These are phyloP conservation scores for Anneissia japonica DNA, from an alignment of 35 echinoderm and acorn worm species.

Conservation along the genomic window DNA sequence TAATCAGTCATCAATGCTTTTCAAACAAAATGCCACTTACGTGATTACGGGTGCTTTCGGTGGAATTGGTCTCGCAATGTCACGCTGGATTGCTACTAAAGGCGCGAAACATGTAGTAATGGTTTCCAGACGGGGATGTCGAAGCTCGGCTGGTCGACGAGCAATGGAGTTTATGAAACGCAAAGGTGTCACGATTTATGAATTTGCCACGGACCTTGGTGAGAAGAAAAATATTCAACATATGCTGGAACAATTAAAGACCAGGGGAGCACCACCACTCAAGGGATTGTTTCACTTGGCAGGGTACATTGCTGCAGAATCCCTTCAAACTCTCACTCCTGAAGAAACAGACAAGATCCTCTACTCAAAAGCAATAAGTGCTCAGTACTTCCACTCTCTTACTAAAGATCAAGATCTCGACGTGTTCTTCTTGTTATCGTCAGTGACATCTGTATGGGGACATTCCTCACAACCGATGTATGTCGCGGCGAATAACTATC, in stretches of 20 bases:
- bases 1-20: no score
- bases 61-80: conserved; percentile 59
- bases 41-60: conserved; percentile 51
- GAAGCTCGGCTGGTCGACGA: conserved; percentile 4
- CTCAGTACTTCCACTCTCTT: conserved; percentile 30
- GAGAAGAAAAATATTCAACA: no score
- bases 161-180: conserved; percentile 36
- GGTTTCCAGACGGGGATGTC: conserved; percentile 9
- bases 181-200: conserved; percentile 31
- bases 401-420: conserved; percentile 50
- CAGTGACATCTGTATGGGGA: conserved; percentile 38
- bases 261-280: conserved; percentile 1
- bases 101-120: conserved; percentile 66
- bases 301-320: conserved; percentile 18
- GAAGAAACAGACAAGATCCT: conserved; percentile 18
- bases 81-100: conserved; percentile 60
- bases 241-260: no score
- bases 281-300: conserved; percentile 57
- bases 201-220: conserved; percentile 9
- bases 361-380: conserved; percentile 12
- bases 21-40: conserved; percentile 58
- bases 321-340: conserved; percentile 13
- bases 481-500: conserved; percentile 28
- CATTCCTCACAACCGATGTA: conserved; percentile 32
- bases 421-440: conserved; percentile 49